phyloP scores from a whole-genome alignment of 2,797 vertebrate species.

The Mionectes olivaceus region DNA sequence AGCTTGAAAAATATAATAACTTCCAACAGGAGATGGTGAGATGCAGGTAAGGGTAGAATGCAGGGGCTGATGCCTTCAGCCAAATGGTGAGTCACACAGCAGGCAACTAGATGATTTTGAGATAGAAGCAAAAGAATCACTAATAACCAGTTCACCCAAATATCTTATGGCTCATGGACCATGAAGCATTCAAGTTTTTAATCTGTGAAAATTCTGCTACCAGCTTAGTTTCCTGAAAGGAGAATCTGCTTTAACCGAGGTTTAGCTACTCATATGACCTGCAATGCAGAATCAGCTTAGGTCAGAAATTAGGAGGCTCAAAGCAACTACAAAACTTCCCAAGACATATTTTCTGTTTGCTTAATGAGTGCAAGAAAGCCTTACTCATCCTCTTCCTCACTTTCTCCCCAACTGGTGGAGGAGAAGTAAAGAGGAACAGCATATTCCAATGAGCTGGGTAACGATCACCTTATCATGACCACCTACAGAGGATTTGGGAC shows the following conservation, averaged over 20 bases:
- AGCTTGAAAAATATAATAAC: background rate
- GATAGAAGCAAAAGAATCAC: background rate
- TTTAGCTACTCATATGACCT: background rate
- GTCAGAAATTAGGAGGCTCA: background rate
- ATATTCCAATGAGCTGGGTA: background rate
- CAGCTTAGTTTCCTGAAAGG: background rate
- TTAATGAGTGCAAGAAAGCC: background rate
- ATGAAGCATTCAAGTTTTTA: background rate
- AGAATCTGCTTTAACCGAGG: background rate
- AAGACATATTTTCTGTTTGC: background rate
- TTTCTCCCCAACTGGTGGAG: background rate
- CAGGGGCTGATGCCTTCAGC: background rate
- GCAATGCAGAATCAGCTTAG: background rate
- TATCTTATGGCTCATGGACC: background rate
- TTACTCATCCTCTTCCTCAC: background rate
- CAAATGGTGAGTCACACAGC: background rate
- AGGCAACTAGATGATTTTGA: background rate
- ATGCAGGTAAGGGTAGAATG: background rate
- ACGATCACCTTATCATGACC: background rate
- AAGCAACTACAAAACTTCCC: background rate
- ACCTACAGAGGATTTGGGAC: background rate
- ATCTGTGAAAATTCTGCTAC: background rate
- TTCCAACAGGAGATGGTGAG: background rate
- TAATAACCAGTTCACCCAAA: slow-evolving; percentile 9
- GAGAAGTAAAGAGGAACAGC: background rate